Conservation (phyloP, 2,797 vertebrate species). For the Protonibea diacanthus region DNA sequence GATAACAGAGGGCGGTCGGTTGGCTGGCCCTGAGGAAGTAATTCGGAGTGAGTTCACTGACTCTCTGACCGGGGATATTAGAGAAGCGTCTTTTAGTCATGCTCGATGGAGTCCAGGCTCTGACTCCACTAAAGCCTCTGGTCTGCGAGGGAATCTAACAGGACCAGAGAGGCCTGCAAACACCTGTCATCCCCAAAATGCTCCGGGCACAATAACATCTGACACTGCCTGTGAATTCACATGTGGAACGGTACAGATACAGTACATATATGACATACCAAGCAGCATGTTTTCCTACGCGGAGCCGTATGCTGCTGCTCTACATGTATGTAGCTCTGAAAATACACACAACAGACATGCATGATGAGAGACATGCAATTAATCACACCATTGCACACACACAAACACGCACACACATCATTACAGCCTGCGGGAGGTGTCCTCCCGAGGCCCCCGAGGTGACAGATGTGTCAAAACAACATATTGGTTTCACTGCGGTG, state of each 20-base stretch:
- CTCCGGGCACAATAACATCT: constrained; percentile 70
- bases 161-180: constrained; percentile 55
- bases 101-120: constrained; percentile 62
- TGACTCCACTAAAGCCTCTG: constrained; percentile 53
- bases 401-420: constrained; percentile 30
- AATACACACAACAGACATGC: constrained; percentile 46
- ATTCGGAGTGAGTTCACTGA: constrained; percentile 69
- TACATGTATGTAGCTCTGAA: constrained; percentile 22
- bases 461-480: constrained; percentile 84
- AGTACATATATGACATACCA: constrained; percentile 10
- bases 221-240: constrained; percentile 57
- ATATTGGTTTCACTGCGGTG: constrained; percentile 77
- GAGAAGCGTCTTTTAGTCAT: constrained; percentile 71
- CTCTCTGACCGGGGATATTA: constrained; percentile 71
- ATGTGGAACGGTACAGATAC: constrained; percentile 10
- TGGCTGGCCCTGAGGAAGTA: constrained; percentile 67
- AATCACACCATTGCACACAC: constrained; percentile 53
- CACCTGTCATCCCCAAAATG: constrained; percentile 67
- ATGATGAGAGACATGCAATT: constrained; percentile 54
- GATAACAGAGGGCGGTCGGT: constrained; percentile 59
- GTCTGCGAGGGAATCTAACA: constrained; percentile 60
- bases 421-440: constrained; percentile 53
- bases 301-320: constrained; percentile 16
- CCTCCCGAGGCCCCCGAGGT: constrained; percentile 70
- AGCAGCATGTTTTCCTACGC: constrained; percentile 3